Base-by-base conservation (phyloP, 2,113 vertebrate species). In the Heliornis fulica region DNA sequence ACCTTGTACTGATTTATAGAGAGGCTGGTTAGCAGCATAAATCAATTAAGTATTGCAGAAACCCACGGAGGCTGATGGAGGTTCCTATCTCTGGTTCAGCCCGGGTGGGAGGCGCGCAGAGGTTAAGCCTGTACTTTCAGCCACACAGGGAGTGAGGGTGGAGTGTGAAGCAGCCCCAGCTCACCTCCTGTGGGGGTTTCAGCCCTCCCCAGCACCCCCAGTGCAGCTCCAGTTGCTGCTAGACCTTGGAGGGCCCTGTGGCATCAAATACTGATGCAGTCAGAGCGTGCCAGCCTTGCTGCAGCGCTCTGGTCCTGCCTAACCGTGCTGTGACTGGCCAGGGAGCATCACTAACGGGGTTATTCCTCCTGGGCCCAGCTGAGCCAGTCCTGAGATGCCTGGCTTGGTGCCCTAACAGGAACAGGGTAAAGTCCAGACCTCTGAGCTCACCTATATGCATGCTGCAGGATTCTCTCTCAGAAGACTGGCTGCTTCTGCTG, bases 1-100 rank as follows among this genome's bases (percentile, higher is more conserved):
- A 95, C 95, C 92, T 94, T 94, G 92, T 89, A 92, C 90, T 93
- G 89, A 90, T 93, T 90, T 93, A 70, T 50, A 45, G 60, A 0
- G 1, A 70, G 76, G 86, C 90, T 83, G 57, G 65, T 93, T 4
- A 86, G 90, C 90, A 93, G 94, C 90, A 76, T 79, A 76, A 69
- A 88, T 72, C 78, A 94, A 72, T 85, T 84, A 85, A 85, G 66
- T 10, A 18, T 66, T 79, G 76, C 66, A 94, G 84, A 78, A 93
- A 78, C 79, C 88, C 82, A 31, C 53, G n/a, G 94, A 60, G 92
- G 31, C 69, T 32, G 95, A 32, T 34, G 15, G 87, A 59, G 74
- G 84, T 66, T 81, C 56, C 74, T 43, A 3, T 28, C 81, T 28
- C 64, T 65, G 75, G 10, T 36, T 68, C 64, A 94, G 83, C 74